These are phyloP conservation scores for Dermatemys mawii DNA, from an alignment of 2,113 vertebrate species.

Conservation along the genomic window DNA sequence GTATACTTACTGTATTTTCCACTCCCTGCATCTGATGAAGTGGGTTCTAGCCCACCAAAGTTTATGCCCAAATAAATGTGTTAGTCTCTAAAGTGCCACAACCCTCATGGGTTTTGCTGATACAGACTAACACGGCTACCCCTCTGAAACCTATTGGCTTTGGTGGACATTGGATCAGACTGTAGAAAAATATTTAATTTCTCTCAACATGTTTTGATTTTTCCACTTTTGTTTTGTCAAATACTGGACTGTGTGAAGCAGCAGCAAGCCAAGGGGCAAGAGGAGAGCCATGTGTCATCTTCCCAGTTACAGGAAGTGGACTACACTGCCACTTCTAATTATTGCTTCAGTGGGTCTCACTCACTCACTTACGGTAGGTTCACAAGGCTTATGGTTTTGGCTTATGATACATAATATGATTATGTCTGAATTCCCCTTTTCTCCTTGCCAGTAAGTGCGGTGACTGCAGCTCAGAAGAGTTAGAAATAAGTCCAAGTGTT, in stretches of 20 bases:
- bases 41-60: too few species aligned
- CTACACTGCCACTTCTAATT: not conserved
- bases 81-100: too few species aligned
- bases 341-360: not conserved
- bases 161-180: not conserved
- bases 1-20: too few species aligned
- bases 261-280: constrained; percentile 67
- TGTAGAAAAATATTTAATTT: not conserved
- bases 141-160: not conserved
- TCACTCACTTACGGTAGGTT: not conserved
- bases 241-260: constrained; percentile 60
- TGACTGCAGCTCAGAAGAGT: not conserved
- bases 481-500: not conserved
- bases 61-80: too few species aligned
- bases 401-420: not conserved
- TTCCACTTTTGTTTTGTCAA: constrained; percentile 33
- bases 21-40: too few species aligned
- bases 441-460: not conserved
- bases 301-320: constrained; percentile 47
- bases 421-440: not conserved
- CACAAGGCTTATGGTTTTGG: not conserved
- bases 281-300: constrained; percentile 60
- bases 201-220: not conserved
- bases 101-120: too few species aligned
- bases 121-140: too few species aligned